Conservation (phyloP, 1,140 invertebrate genomes). For the Plectrocnemia conspersa region DNA sequence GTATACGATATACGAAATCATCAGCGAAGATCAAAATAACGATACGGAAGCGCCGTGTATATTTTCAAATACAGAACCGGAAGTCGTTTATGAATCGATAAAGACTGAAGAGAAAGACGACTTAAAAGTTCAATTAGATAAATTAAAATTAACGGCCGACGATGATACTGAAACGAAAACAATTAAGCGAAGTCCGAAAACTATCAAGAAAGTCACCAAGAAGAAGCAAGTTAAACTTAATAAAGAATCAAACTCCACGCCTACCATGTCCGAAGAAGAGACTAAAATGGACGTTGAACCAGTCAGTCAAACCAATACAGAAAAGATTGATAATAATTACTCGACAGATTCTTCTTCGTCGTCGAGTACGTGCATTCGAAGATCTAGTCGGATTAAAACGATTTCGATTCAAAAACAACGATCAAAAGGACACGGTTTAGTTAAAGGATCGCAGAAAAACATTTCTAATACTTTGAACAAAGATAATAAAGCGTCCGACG, state of each 20-base stretch:
- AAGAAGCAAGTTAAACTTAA: neutral
- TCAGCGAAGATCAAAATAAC: conserved; percentile 44
- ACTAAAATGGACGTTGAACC: conserved; percentile 23
- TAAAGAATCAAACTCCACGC: conserved; percentile 47
- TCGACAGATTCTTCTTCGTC: conserved; percentile 48
- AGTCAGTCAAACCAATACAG: conserved; percentile 16
- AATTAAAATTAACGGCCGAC: too few relatives aligned
- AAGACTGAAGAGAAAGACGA: neutral
- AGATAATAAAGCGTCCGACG: conserved; percentile 8
- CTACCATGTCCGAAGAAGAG: conserved; percentile 49
- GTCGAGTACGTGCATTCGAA: conserved; percentile 48
- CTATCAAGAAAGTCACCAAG: neutral
- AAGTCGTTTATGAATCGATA: neutral
- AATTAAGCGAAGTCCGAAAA: too few relatives aligned
- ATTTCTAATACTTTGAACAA: conserved; percentile 26
- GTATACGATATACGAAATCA: conserved; percentile 49
- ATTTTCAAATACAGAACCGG: conserved; percentile 12
- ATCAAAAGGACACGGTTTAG: conserved; percentile 54
- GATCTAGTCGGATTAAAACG: conserved; percentile 57
- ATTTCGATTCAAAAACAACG: conserved; percentile 55
- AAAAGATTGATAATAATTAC: conserved; percentile 40
- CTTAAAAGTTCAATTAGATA: neutral
- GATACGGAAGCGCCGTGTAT: conserved; percentile 42
- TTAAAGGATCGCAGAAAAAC: conserved; percentile 49
- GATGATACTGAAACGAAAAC: neutral